Evolutionary conservation across 2,113 vertebrate genomes (phyloP).

Genomic region (Apus apus): DNA sequence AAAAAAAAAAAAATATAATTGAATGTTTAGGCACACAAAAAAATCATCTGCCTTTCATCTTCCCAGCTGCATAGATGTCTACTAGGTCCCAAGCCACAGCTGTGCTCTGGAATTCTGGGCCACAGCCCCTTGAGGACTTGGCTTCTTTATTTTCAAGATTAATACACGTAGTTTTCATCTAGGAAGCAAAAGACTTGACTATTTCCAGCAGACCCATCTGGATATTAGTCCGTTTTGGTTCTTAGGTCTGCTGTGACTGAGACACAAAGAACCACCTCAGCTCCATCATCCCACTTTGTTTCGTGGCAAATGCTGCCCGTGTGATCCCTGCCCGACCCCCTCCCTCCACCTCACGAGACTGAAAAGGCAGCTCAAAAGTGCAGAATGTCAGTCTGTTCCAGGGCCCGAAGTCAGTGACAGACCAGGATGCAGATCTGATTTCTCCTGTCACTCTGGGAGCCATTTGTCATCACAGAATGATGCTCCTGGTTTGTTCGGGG

Average conservation of each 20-base stretch:
- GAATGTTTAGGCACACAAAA: constrained; percentile 57
- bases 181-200: neutral
- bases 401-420: neutral
- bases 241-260: neutral
- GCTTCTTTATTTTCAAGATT: neutral
- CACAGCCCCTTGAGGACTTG: neutral
- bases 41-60: constrained; percentile 1
- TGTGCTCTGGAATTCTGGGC: neutral
- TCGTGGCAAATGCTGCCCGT: fast-evolving
- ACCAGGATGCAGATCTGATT: neutral
- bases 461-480: neutral
- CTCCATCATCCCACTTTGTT: neutral
- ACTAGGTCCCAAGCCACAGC: neutral
- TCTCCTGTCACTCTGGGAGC: neutral
- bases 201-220: neutral
- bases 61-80: constrained; percentile 51
- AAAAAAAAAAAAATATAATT: neutral
- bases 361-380: neutral
- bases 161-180: neutral
- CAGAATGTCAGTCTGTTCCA: neutral
- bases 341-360: neutral
- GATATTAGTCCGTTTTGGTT: neutral
- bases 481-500: neutral
- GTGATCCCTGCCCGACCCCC: neutral
- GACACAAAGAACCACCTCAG: neutral